Percentiles rank a stretch among this genome's conserved stretches.
Conservation (phyloP, 2,113 vertebrate species). For the Vimba vimba region DNA sequence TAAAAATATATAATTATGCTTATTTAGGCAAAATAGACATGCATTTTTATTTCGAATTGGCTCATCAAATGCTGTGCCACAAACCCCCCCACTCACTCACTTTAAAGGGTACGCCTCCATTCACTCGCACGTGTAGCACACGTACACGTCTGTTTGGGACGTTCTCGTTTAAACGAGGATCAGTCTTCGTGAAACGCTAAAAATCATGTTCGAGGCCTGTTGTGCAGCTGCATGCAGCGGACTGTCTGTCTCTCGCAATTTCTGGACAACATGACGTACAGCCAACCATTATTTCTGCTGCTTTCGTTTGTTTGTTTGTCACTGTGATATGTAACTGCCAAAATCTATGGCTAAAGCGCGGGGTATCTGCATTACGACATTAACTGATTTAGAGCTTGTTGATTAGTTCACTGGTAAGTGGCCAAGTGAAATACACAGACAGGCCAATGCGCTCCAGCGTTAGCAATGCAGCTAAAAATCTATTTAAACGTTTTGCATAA, state of each 20-base stretch:
- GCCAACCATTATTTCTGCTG: conserved; percentile 9
- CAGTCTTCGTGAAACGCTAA: neutral
- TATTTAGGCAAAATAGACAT: neutral
- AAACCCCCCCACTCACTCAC: neutral
- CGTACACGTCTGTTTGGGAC: neutral
- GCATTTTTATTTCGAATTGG: neutral
- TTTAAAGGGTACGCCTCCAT: conserved; percentile 25
- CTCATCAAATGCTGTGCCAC: neutral
- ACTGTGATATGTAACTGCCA: neutral
- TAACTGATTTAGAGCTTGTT: conserved; percentile 24
- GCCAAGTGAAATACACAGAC: conserved; percentile 14
- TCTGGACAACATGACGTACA: conserved; percentile 41
- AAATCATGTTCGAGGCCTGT: neutral
- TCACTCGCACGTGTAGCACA: conserved; percentile 11
- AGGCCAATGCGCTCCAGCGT: neutral
- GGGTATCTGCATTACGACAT: neutral
- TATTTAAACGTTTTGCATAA: conserved; percentile 57
- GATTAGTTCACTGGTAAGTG: conserved; percentile 10
- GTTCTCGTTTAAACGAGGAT: too few species aligned
- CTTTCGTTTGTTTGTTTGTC: conserved; percentile 8
- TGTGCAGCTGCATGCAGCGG: neutral
- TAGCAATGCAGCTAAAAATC: conserved; percentile 49
- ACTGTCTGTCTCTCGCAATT: conserved; percentile 13
- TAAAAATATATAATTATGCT: neutral
- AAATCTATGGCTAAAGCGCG: neutral